Evolutionary conservation across 2,797 vertebrate species (phyloP).

Genomic region (Ptychobarbus kaznakovi): DNA sequence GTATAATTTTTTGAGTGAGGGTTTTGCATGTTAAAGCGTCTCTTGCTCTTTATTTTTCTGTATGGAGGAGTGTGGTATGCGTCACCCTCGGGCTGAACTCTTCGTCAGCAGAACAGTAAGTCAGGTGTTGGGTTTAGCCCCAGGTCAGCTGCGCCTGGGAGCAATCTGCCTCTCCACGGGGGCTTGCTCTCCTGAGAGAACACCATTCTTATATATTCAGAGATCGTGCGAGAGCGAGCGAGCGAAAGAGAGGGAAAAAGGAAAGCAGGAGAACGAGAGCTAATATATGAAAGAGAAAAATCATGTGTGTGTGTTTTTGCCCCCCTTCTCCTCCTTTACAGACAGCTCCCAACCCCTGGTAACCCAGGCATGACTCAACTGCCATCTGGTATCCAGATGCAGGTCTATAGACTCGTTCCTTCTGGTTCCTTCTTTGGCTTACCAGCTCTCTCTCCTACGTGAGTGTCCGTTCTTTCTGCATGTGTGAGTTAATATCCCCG

Average conservation of each 20-base stretch:
- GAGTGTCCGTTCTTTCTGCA: slow-evolving; percentile 46
- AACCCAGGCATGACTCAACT: slow-evolving; percentile 69
- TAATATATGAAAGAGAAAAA: slow-evolving; percentile 53
- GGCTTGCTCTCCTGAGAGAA: slow-evolving; percentile 55
- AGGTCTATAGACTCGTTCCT: slow-evolving; percentile 51
- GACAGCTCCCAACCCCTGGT: slow-evolving; percentile 66
- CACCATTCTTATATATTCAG: slow-evolving; percentile 53
- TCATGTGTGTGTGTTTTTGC: slow-evolving; percentile 45
- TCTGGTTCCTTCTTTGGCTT: slow-evolving; percentile 48
- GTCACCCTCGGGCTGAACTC: slow-evolving; percentile 63
- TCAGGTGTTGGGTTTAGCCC: slow-evolving; percentile 67
- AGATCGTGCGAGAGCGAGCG: slow-evolving; percentile 47
- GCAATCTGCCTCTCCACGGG: slow-evolving; percentile 62
- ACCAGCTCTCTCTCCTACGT: slow-evolving; percentile 53
- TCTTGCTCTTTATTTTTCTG: slow-evolving; percentile 5
- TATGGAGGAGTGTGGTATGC: slow-evolving; percentile 53
- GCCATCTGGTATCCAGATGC: slow-evolving; percentile 71
- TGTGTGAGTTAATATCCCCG: slow-evolving; percentile 51
- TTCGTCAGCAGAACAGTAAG: slow-evolving; percentile 59
- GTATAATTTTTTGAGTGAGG: background rate
- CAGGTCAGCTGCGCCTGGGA: slow-evolving; percentile 61
- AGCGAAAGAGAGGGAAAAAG: slow-evolving; percentile 52
- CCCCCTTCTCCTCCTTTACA: slow-evolving; percentile 49
- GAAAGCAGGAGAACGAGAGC: slow-evolving; percentile 49
- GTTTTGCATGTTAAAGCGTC: background rate